phyloP scores from a whole-genome alignment of 2,113 vertebrate species.

The Rhinopomastus cyanomelas region DNA sequence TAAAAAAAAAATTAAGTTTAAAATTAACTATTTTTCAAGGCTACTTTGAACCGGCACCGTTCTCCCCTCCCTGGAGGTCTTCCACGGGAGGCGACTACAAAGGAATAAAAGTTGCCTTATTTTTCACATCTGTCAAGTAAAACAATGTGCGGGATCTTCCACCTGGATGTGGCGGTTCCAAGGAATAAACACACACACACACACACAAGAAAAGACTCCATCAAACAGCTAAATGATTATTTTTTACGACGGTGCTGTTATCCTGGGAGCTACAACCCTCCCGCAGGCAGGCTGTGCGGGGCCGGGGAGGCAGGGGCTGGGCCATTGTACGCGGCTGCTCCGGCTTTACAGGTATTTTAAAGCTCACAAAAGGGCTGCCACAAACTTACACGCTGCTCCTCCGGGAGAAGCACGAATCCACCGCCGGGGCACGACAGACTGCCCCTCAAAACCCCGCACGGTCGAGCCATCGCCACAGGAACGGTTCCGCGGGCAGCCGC shows the following conservation, averaged over 20 bases:
- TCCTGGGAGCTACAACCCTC: not conserved
- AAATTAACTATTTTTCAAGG: too few species aligned
- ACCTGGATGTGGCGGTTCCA: not conserved
- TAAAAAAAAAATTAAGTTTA: not conserved
- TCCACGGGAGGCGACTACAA: not conserved
- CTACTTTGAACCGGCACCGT: not conserved
- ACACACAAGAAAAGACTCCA: too few species aligned
- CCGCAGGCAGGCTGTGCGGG: not conserved
- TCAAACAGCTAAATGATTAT: not conserved
- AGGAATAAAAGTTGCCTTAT: not conserved
- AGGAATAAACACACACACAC: too few species aligned
- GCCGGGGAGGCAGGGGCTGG: not conserved
- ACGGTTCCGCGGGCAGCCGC: too few species aligned
- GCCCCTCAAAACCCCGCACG: rapidly evolving
- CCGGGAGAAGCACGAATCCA: rapidly evolving
- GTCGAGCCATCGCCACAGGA: not conserved
- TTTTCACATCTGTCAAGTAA: not conserved
- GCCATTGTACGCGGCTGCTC: not conserved
- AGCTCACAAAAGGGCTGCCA: not conserved
- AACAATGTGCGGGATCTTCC: not conserved
- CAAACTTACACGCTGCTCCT: not conserved
- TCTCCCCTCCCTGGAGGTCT: not conserved
- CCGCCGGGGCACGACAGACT: too few species aligned
- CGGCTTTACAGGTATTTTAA: not conserved
- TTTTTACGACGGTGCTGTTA: not conserved